These are phyloP conservation scores for Meandrina meandrites DNA, from an alignment of 92 coral and sea anemone species.

Conservation along the genomic window DNA sequence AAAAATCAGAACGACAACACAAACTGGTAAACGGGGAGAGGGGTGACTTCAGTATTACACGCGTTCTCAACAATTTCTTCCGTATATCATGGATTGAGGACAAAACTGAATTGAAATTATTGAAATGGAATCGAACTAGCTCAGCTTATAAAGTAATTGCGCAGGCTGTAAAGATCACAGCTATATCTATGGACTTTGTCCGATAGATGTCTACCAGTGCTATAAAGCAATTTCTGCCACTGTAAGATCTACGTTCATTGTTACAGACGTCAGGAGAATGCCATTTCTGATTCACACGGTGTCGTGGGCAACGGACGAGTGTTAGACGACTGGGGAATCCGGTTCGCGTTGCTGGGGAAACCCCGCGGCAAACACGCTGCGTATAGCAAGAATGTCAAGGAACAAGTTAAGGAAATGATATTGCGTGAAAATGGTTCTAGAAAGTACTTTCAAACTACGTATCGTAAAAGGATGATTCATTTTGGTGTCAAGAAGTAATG, in stretches of 20 bases:
- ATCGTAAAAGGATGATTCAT: not conserved
- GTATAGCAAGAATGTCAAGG: not conserved
- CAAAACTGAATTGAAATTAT: no score
- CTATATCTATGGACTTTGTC: not conserved
- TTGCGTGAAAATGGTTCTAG: no score
- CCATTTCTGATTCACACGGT: constrained; percentile 8
- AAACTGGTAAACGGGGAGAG: not conserved
- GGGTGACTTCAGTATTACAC: not conserved
- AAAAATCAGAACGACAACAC: not conserved
- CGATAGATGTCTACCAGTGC: not conserved
- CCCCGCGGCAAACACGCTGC: constrained; percentile 55
- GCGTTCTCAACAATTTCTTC: not conserved
- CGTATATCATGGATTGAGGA: not conserved
- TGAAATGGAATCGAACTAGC: no score
- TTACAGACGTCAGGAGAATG: not conserved
- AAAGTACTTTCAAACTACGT: not conserved
- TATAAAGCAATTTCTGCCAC: not conserved
- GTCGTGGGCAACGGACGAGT: constrained; percentile 24
- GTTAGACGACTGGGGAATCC: not conserved
- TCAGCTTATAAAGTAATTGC: not conserved
- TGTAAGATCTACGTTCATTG: not conserved
- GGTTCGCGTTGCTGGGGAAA: constrained; percentile 31
- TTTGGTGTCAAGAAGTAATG: not conserved
- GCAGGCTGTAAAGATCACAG: not conserved
- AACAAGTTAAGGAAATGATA: constrained; percentile 3